Percentiles rank a stretch among this genome's conserved stretches.
Evolutionary conservation across 2,113 vertebrate species (phyloP).

Genomic region (Tenebrosternarchus preto): DNA sequence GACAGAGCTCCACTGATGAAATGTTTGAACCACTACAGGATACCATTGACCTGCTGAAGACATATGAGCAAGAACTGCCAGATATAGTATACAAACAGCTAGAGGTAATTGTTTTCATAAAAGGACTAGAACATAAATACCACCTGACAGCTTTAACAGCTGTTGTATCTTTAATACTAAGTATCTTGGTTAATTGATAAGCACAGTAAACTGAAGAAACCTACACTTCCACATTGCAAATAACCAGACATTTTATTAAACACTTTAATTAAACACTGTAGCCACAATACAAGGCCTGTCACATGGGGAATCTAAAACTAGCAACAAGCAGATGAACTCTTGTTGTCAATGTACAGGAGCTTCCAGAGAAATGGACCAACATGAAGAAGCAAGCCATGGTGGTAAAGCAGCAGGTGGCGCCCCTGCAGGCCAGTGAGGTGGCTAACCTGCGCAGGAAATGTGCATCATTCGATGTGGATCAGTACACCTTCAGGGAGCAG

Average conservation of each 20-base stretch:
- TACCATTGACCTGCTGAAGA: slow-evolving; percentile 84
- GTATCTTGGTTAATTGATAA: neutral
- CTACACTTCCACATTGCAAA: neutral
- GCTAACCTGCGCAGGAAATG: slow-evolving; percentile 78
- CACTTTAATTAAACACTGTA: slow-evolving; percentile 41
- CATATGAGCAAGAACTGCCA: slow-evolving; percentile 85
- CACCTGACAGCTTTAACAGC: neutral
- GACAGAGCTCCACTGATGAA: slow-evolving; percentile 78
- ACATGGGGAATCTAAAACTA: no score
- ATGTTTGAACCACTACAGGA: slow-evolving; percentile 93
- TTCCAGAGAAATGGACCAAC: slow-evolving; percentile 89
- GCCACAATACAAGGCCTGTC: no score
- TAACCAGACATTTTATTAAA: slow-evolving; percentile 61
- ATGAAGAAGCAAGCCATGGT: slow-evolving; percentile 80
- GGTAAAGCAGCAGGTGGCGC: slow-evolving; percentile 86
- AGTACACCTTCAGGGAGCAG: slow-evolving; percentile 78
- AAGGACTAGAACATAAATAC: slow-evolving; percentile 5
- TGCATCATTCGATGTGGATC: slow-evolving; percentile 77
- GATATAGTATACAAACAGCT: slow-evolving; percentile 83
- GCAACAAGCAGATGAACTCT: neutral
- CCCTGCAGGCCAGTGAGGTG: slow-evolving; percentile 85
- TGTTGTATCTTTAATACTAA: neutral
- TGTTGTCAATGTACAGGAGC: slow-evolving; percentile 71
- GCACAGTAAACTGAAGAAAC: neutral
- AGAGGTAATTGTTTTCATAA: slow-evolving; percentile 72